These are phyloP conservation scores for Itoplectis maculator DNA, from an alignment of 2,888 invertebrate genomes.

Conservation along the genomic window DNA sequence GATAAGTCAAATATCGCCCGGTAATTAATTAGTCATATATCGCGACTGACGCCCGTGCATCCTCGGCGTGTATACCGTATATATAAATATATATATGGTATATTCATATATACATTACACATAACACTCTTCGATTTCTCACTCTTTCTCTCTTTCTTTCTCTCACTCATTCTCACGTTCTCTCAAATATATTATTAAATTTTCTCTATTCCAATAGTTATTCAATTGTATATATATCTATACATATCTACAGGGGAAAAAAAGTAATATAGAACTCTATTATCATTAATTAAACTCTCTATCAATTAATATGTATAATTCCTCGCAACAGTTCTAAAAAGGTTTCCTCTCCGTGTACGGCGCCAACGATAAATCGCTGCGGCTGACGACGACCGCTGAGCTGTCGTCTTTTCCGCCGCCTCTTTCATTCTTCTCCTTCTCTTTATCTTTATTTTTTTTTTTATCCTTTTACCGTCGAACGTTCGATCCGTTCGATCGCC, in stretches of 20 bases:
- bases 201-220: conserved; percentile 81
- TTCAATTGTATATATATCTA: conserved; percentile 78
- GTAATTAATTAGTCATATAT: conserved; percentile 14
- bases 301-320: conserved; percentile 82
- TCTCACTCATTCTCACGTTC: conserved; percentile 67
- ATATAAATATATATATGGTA: conserved; percentile 55
- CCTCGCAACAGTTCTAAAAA: conserved; percentile 80
- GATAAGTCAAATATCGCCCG: conserved; percentile 8
- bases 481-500: conserved; percentile 20
- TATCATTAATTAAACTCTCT: conserved; percentile 83
- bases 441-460: neutral
- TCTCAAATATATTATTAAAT: conserved; percentile 81
- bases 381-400: conserved; percentile 14
- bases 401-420: conserved; percentile 20
- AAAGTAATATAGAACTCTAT: conserved; percentile 83
- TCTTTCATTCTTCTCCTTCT: neutral
- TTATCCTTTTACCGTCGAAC: conserved; percentile 3
- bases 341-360: conserved; percentile 69
- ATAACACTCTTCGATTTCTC: conserved; percentile 35
- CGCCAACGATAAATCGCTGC: conserved; percentile 22
- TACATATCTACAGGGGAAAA: conserved; percentile 84
- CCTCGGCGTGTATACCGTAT: conserved; percentile 56
- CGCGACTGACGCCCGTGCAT: conserved; percentile 49
- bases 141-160: conserved; percentile 2
- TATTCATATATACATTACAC: conserved; percentile 58